These are phyloP conservation scores for Melanotaenia nigrans DNA, from an alignment of 2,797 vertebrate species.

Conservation along the genomic window DNA sequence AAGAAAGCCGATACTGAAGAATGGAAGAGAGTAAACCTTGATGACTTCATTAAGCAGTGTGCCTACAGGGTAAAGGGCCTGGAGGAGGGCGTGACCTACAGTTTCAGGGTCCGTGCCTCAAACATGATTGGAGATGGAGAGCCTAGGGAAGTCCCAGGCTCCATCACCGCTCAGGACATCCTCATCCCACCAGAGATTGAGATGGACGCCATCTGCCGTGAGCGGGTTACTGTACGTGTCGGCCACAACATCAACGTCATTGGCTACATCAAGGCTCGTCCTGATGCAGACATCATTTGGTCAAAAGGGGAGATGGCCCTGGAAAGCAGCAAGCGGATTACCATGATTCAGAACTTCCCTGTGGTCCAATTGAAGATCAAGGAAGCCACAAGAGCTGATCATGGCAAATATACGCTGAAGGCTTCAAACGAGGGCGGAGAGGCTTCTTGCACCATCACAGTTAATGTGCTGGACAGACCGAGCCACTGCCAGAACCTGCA, in stretches of 20 bases:
- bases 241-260: constrained; percentile 94
- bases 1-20: constrained; percentile 89
- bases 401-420: constrained; percentile 93
- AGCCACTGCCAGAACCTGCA: constrained; percentile 94
- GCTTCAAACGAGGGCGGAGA: constrained; percentile 96
- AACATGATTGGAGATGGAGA: constrained; percentile 98
- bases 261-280: constrained; percentile 94
- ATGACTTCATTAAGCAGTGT: constrained; percentile 93
- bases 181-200: constrained; percentile 96
- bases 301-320: constrained; percentile 88
- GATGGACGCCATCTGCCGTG: constrained; percentile 91
- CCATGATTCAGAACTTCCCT: constrained; percentile 89
- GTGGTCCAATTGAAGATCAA: constrained; percentile 90
- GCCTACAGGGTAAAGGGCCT: constrained; percentile 91
- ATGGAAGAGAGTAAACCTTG: constrained; percentile 93
- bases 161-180: constrained; percentile 94
- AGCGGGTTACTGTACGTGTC: constrained; percentile 91
- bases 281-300: constrained; percentile 95
- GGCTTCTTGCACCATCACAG: constrained; percentile 90
- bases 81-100: constrained; percentile 92
- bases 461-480: constrained; percentile 98
- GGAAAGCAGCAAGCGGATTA: constrained; percentile 87
- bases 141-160: constrained; percentile 91
- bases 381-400: constrained; percentile 91
- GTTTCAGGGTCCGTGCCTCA: constrained; percentile 92